phyloP scores from a whole-genome alignment of 2,113 vertebrate species.

The Salvator merianae region DNA sequence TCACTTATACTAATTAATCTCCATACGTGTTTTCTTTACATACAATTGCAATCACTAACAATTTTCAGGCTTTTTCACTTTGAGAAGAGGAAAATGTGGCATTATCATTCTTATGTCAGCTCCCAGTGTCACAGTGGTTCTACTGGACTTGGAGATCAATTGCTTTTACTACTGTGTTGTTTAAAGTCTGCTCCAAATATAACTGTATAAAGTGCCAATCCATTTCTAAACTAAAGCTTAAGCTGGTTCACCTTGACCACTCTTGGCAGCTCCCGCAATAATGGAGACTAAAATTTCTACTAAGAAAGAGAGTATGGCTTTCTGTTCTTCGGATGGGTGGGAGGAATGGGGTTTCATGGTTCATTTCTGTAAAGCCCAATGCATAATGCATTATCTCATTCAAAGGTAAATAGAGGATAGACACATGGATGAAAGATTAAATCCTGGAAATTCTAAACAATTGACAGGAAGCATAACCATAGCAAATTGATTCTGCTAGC shows the following conservation, averaged over 20 bases:
- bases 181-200: background rate
- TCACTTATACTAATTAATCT: too few relatives aligned
- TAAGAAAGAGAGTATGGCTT: slow-evolving; percentile 41
- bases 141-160: background rate
- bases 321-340: background rate
- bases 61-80: too few relatives aligned
- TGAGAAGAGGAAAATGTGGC: too few relatives aligned
- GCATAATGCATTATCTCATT: slow-evolving; percentile 77
- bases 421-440: slow-evolving; percentile 78
- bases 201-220: background rate
- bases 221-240: slow-evolving; percentile 3
- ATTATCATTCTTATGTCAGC: background rate
- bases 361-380: slow-evolving; percentile 69
- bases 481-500: slow-evolving; percentile 77
- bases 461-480: slow-evolving; percentile 75
- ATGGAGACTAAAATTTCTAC: slow-evolving; percentile 38
- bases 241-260: background rate
- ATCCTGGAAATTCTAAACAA: slow-evolving; percentile 76
- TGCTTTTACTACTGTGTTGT: background rate
- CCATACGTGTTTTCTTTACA: too few relatives aligned
- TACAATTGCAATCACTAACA: too few relatives aligned
- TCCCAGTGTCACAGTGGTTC: background rate
- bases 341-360: slow-evolving; percentile 60
- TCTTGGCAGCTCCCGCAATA: slow-evolving; percentile 21
- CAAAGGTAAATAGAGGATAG: slow-evolving; percentile 74